Evolutionary conservation across 2,888 invertebrate genomes (phyloP), one percentile per base, ranked within the genome.

Genomic region (Sinotaia quadrata): DNA sequence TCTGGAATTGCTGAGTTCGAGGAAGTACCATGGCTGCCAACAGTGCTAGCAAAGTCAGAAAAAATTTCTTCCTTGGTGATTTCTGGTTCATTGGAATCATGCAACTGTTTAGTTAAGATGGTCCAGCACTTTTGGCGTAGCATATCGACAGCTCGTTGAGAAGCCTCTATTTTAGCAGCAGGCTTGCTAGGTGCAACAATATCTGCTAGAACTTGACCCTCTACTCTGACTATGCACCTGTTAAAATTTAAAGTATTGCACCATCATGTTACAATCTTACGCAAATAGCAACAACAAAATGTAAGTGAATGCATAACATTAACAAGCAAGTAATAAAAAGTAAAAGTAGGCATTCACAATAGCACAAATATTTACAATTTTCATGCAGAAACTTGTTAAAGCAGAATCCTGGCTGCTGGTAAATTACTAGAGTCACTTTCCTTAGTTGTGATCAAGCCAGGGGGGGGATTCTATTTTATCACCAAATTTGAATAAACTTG

Each of bases 61-160:
- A 83, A 65, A 37, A 84, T 68, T 27, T 82, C 78, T 10, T 81
- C 81, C 62, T 82, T 79, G 18, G 79, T 75, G 47, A 83, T 44
- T 37, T 72, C 77, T 0, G 68, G 62, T 2, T 72, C 71, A 56
- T 80, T 79, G 31, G 77, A 74, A 67, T 85, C 85, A 1, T 74
- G 81, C 2, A 57, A 57, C 52, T 85, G 75, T 60, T 85, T 86
- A 1, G 81, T 72, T n/a, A 74, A 72, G 5, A 87, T 80, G 15
- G 85, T 84, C 80, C 85, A 87, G 67, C 84, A 86, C 18, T 74
- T 70, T 41, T 83, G 60, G 29, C 73, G 71, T 10, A 87, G 71
- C 44, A 72, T 69, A 10, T 78, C 73, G 34, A 86, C 59, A 2
- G 83, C 82, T 34, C 71, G 73, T 12, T 77, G 75, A 0, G 80